Percentiles rank a stretch among this genome's conserved stretches.
Conservation (phyloP, 1,140 invertebrate species). For the Sitodiplosis mosellana region DNA sequence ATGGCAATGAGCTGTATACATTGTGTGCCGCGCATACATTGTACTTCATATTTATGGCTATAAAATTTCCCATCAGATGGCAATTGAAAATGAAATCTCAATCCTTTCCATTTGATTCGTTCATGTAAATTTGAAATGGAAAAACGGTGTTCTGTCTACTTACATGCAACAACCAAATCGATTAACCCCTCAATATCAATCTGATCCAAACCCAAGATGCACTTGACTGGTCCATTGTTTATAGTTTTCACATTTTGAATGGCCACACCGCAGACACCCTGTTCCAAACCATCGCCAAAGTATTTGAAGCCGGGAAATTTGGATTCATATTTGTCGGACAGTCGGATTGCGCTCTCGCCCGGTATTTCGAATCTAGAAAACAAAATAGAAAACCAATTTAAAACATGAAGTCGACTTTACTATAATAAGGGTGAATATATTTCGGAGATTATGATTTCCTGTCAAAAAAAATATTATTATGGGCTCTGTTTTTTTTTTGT, state of each 20-base stretch:
- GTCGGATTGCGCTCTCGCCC: conserved; percentile 18
- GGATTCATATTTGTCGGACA: conserved; percentile 13
- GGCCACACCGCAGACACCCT: conserved; percentile 46
- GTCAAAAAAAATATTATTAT: too few relatives aligned
- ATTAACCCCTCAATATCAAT: conserved; percentile 35
- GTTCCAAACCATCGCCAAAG: conserved; percentile 31
- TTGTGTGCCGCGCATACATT: too few relatives aligned
- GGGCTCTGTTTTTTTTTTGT: too few relatives aligned
- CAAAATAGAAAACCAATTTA: neutral
- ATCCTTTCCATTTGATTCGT: neutral
- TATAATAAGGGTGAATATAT: too few relatives aligned
- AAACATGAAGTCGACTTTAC: too few relatives aligned
- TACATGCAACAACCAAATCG: conserved; percentile 48
- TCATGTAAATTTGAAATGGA: neutral
- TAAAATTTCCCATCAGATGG: neutral
- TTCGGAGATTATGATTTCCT: too few relatives aligned
- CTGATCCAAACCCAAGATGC: conserved; percentile 27
- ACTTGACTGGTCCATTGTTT: conserved; percentile 48
- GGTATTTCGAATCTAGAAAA: conserved; percentile 25
- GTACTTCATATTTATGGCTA: too few relatives aligned
- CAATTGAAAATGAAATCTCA: neutral
- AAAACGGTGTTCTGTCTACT: conserved; percentile 22
- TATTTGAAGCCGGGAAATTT: conserved; percentile 28
- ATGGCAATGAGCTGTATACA: neutral
- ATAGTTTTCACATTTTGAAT: conserved; percentile 38